Evolutionary conservation across 2,888 invertebrate genomes (phyloP), one percentile per base, ranked within the genome.

Genomic region (Neelides folsomi): DNA sequence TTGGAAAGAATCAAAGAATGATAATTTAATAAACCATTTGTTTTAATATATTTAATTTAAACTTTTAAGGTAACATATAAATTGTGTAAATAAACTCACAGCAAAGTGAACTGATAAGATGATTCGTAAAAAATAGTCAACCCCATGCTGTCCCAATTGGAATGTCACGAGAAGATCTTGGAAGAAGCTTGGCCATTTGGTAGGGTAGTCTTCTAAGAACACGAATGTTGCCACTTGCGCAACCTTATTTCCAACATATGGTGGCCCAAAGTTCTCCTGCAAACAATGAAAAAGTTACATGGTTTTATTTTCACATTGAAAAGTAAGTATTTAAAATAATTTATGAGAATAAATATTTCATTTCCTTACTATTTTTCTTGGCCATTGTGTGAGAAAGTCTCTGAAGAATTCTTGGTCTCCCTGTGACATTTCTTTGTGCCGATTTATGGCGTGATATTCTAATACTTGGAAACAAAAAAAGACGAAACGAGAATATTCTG

Each of bases 151-250:
- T 6, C 72, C 71, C 37, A 68, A 62, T 27, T 62, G 62, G 10
- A 71, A 58, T 20, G 50, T 43, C 5, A 69, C 67, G 34, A 73
- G 65, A 15, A 76, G 59, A 63, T 77, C 76, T 13, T 68, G 66
- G 62, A 77, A 75, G 66, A 76, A 77, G 1, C 67, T 66, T 1
- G 73, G 71, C 77, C 77, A 77, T 40, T 72, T 66, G 1, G 68
- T 66, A 1, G 75, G 75, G 66, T 73, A 77, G 65, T 77, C 77
- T 19, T 67, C 67, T 7, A 76, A 68, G 66, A 76, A 77, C 1
- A 74, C 73, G 39, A 76, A 66, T 1, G 75, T 71, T 55, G 75
- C 70, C 12, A 77, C 66, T 66, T 77, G 76, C 10, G 76, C 75
- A 39, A 72, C 70, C 66, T 77, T 77, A 66, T 77, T 77, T 38